A percentile compares a stretch with the other conserved stretches of the same genome.
Conservation (phyloP, 2,888 invertebrate genomes). For the Dryadula phaetusa region DNA sequence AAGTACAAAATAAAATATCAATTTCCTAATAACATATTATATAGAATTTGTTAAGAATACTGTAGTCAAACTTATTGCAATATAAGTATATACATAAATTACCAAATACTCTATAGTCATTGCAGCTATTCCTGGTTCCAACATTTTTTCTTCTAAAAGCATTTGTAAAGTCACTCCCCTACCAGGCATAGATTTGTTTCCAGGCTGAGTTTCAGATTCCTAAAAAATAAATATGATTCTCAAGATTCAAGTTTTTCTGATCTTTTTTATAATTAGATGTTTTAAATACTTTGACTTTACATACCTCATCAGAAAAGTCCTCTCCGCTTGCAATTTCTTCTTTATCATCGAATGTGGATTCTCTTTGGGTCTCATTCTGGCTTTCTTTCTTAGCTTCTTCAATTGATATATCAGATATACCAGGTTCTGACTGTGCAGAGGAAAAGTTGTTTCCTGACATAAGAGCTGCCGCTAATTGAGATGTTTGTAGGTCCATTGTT, state of each 20-base stretch:
- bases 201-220: slow-evolving; percentile 78
- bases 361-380: slow-evolving; percentile 58
- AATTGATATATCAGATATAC: slow-evolving; percentile 33
- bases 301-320: slow-evolving; percentile 78
- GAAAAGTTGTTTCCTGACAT: slow-evolving; percentile 67
- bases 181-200: slow-evolving; percentile 81
- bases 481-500: slow-evolving; percentile 77
- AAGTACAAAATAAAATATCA: background rate
- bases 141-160: slow-evolving; percentile 92
- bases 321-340: slow-evolving; percentile 77
- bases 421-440: slow-evolving; percentile 29
- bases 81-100: slow-evolving; percentile 48
- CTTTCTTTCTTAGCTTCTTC: slow-evolving; percentile 66
- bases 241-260: background rate
- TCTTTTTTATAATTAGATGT: background rate
- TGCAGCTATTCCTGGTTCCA: slow-evolving; percentile 92
- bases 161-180: slow-evolving; percentile 93
- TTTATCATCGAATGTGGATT: slow-evolving; percentile 68
- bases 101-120: slow-evolving; percentile 97
- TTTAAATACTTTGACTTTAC: background rate
- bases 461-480: slow-evolving; percentile 78
- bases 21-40: background rate
- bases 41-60: background rate
- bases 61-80: background rate
- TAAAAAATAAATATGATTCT: slow-evolving; percentile 47